A percentile compares a stretch with the other conserved stretches of the same genome.
Conservation (phyloP, 1,140 invertebrate species). For the Magallana angulata region DNA sequence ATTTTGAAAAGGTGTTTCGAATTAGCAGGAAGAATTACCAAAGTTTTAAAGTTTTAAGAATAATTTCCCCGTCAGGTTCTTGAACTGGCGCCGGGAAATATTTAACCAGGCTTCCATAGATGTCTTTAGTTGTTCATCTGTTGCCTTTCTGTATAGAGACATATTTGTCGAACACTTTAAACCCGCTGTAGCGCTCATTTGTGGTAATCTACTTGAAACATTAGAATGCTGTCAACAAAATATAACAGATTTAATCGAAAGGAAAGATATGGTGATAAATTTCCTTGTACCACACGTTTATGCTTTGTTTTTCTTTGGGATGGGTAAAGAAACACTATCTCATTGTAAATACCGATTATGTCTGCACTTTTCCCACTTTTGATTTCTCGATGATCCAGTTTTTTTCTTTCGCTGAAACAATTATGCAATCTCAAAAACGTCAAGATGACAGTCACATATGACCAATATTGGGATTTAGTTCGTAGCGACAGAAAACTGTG, state of each 20-base stretch:
- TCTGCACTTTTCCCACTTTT: neutral
- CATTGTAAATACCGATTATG: neutral
- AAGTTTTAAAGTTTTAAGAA: neutral
- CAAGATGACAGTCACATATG: no score
- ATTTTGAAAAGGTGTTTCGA: slow-evolving; percentile 30
- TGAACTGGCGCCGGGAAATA: slow-evolving; percentile 20
- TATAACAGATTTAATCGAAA: slow-evolving; percentile 37
- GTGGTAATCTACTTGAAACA: slow-evolving; percentile 30
- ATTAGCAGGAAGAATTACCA: slow-evolving; percentile 33
- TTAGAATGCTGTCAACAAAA: slow-evolving; percentile 34
- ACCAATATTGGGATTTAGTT: no score
- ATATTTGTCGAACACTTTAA: slow-evolving; percentile 30
- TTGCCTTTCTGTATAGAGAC: slow-evolving; percentile 15
- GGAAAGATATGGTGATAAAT: slow-evolving; percentile 27
- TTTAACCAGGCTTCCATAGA: slow-evolving; percentile 30
- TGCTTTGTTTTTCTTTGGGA: slow-evolving; percentile 14
- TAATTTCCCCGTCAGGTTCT: neutral
- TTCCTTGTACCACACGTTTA: neutral
- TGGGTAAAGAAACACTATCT: slow-evolving; percentile 28
- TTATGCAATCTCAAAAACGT: neutral
- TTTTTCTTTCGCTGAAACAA: neutral
- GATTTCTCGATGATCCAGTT: neutral
- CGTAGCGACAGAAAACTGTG: no score
- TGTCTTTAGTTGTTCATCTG: slow-evolving; percentile 22
- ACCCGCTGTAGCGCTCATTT: slow-evolving; percentile 15